Evolutionary conservation across 2,888 invertebrate genomes (phyloP).

Genomic region (Griposia aprilina): DNA sequence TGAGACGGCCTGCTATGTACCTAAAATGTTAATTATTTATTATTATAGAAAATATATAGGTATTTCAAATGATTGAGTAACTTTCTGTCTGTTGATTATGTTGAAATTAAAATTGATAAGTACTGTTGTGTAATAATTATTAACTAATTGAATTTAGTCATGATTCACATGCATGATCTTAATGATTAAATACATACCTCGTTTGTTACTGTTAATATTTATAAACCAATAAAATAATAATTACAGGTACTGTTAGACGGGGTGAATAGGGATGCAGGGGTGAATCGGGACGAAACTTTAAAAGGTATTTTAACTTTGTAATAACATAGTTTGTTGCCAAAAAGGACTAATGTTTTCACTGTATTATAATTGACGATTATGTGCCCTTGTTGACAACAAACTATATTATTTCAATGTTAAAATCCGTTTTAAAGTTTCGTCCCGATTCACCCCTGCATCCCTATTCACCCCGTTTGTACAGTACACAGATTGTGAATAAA

Average conservation of each 20-base stretch:
- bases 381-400: too few species aligned
- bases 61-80: conserved; percentile 7
- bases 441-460: too few species aligned
- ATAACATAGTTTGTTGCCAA: too few species aligned
- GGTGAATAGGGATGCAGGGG: too few species aligned
- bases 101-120: not conserved
- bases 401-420: too few species aligned
- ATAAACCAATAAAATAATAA: not conserved
- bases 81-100: not conserved
- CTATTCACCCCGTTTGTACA: too few species aligned
- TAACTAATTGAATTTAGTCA: not conserved
- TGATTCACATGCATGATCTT: not conserved
- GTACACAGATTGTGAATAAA: not conserved
- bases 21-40: conserved; percentile 84
- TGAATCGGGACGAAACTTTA: too few species aligned
- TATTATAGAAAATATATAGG: not conserved
- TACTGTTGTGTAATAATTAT: conserved; percentile 17
- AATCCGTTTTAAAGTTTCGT: too few species aligned
- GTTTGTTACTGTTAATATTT: not conserved
- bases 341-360: too few species aligned
- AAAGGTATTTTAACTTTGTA: too few species aligned
- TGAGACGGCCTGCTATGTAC: conserved; percentile 95
- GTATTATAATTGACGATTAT: too few species aligned
- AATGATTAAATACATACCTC: not conserved
- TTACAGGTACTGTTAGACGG: not conserved